phyloP scores from a whole-genome alignment of 2,797 vertebrate genomes.

The Lerista edwardsae region DNA sequence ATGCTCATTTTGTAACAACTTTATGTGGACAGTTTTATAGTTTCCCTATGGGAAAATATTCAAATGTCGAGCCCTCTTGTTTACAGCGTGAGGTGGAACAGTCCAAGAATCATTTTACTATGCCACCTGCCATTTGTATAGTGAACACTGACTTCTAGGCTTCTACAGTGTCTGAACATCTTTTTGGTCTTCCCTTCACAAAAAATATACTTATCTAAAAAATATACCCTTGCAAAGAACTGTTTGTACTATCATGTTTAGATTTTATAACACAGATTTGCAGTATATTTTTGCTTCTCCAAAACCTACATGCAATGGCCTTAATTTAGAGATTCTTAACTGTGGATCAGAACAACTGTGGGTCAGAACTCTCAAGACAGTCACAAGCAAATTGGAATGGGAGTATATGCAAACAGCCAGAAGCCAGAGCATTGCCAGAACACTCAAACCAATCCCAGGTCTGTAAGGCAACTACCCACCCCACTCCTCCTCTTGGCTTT shows the following conservation, averaged over 20 bases:
- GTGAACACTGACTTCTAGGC: too few relatives aligned
- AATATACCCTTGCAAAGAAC: background rate
- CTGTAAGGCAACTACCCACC: too few relatives aligned
- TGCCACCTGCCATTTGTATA: too few relatives aligned
- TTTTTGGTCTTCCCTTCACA: background rate
- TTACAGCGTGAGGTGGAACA: background rate
- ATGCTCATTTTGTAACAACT: background rate
- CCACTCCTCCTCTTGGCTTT: too few relatives aligned
- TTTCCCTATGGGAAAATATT: background rate
- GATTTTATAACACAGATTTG: background rate
- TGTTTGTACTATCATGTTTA: background rate
- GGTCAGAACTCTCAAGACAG: too few relatives aligned
- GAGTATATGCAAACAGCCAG: too few relatives aligned
- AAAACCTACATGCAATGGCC: background rate
- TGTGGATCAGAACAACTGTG: too few relatives aligned
- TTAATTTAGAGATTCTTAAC: too few relatives aligned
- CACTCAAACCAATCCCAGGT: too few relatives aligned
- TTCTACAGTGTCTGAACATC: background rate
- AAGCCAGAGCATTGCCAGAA: too few relatives aligned
- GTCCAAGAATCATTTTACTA: background rate
- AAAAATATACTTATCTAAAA: background rate
- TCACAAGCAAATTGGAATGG: too few relatives aligned
- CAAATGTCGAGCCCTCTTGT: background rate
- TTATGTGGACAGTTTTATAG: background rate
- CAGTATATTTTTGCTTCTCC: background rate